Evolutionary conservation across 2,797 vertebrate species (phyloP), one percentile per base, ranked within the genome.

Genomic region (Cyclura pinguis): DNA sequence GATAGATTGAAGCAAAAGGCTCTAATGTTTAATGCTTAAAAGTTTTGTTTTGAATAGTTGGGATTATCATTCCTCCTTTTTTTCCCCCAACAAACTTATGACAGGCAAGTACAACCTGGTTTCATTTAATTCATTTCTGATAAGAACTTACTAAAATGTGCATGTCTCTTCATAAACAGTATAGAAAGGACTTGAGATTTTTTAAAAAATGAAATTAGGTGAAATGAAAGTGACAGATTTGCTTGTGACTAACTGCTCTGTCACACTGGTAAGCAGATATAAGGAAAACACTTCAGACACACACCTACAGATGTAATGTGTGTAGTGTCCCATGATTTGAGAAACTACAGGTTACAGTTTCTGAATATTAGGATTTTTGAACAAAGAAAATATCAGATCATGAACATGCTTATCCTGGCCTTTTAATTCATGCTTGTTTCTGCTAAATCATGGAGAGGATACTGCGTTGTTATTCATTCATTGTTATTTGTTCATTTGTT

Each of bases 401-500:
- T 64, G 80, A 85, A 94, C 89, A 85, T 90, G 74, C 81, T 92
- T 93, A 89, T 88, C 93, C 87, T 72, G 9, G 35, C 80, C 87
- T 94, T 95, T 93, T 93, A 20, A 74, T 95, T 95, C 89, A 59
- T 91, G 74, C 50, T 73, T 24, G 89, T 92, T 88, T 85, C 88
- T 84, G 62, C 32, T 84, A 84, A 82, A 20, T 90, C 91, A 69
- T 92, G 93, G 93, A 92, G 92, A 14, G 64, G 42, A 92, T 88
- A 88, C 91, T 29, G 92, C 72, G 92, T 94, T 95, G 77, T 77
- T 84, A 78, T 94, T 91, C 92, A 85, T 91, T 92, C 81, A 94
- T 90, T 92, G 80, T 77, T 80, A 80, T 94, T 91, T 92, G 86
- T 91, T 92, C 80, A 93, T 89, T 92, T 96, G 89, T 92, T 96